phyloP scores from a whole-genome alignment of 2,888 invertebrate species.

The Sthenelais limicola region DNA sequence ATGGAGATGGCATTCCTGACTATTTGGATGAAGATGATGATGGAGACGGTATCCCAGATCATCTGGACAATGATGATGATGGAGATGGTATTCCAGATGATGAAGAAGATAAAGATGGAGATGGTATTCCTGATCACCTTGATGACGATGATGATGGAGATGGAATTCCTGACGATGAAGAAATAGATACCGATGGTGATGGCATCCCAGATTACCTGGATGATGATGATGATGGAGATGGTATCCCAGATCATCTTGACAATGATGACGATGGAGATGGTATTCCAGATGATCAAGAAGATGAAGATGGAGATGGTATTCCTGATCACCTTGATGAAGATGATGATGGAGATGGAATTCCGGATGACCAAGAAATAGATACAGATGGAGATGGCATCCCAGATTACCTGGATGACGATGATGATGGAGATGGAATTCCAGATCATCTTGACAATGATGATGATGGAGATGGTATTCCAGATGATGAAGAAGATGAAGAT shows the following conservation, averaged over 20 bases:
- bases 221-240: slow-evolving; percentile 56
- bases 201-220: slow-evolving; percentile 61
- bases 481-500: slow-evolving; percentile 52
- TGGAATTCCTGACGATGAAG: slow-evolving; percentile 58
- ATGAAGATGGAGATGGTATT: slow-evolving; percentile 50
- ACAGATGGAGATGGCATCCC: slow-evolving; percentile 58
- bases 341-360: slow-evolving; percentile 60
- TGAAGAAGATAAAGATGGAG: slow-evolving; percentile 46
- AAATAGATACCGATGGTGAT: slow-evolving; percentile 66
- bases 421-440: slow-evolving; percentile 54
- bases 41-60: slow-evolving; percentile 49
- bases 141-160: slow-evolving; percentile 59
- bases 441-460: slow-evolving; percentile 53
- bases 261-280: slow-evolving; percentile 48
- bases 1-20: slow-evolving; percentile 57
- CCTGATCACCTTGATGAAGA: slow-evolving; percentile 57
- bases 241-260: slow-evolving; percentile 52
- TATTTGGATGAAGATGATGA: slow-evolving; percentile 58
- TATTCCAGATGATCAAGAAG: slow-evolving; percentile 49
- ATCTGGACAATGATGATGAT: slow-evolving; percentile 43
- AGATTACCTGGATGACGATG: slow-evolving; percentile 57
- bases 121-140: slow-evolving; percentile 44
- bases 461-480: slow-evolving; percentile 47
- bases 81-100: slow-evolving; percentile 51
- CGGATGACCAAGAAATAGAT: slow-evolving; percentile 52